phyloP scores from a whole-genome alignment of 1,140 invertebrate genomes.

The Drosophila guanche region DNA sequence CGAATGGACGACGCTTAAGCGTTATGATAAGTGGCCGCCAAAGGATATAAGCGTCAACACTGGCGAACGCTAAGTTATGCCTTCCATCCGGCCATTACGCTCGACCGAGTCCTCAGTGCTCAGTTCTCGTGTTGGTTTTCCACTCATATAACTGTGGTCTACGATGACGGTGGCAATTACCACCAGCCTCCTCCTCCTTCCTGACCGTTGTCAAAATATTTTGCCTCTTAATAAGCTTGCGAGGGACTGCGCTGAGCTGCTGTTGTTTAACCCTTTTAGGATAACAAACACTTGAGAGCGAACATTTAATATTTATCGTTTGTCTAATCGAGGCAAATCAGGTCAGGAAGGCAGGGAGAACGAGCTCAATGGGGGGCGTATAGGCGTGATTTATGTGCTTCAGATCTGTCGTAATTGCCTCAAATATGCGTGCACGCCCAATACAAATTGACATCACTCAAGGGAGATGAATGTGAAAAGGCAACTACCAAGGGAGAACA shows the following conservation, averaged over 20 bases:
- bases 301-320: slow-evolving; percentile 55
- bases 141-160: slow-evolving; percentile 56
- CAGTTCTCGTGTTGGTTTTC: slow-evolving; percentile 38
- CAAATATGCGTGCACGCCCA: slow-evolving; percentile 49
- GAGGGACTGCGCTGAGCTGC: not conserved
- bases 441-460: slow-evolving; percentile 44
- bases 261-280: slow-evolving; percentile 54
- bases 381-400: slow-evolving; percentile 62
- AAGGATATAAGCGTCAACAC: slow-evolving; percentile 73
- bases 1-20: slow-evolving; percentile 26
- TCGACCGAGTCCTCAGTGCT: slow-evolving; percentile 4
- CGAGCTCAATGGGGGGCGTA: slow-evolving; percentile 63
- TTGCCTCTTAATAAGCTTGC: slow-evolving; percentile 65
- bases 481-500: not conserved
- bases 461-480: slow-evolving; percentile 36
- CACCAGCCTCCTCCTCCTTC: slow-evolving; percentile 8
- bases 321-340: slow-evolving; percentile 71
- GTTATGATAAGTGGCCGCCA: slow-evolving; percentile 72
- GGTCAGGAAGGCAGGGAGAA: slow-evolving; percentile 33
- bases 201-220: slow-evolving; percentile 59
- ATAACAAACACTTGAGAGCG: slow-evolving; percentile 49
- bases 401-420: slow-evolving; percentile 58
- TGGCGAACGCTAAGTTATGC: slow-evolving; percentile 61
- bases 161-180: slow-evolving; percentile 47
- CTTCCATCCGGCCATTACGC: slow-evolving; percentile 51